Evolutionary conservation across 2,113 vertebrate genomes (phyloP).

Genomic region (Perca fluviatilis): DNA sequence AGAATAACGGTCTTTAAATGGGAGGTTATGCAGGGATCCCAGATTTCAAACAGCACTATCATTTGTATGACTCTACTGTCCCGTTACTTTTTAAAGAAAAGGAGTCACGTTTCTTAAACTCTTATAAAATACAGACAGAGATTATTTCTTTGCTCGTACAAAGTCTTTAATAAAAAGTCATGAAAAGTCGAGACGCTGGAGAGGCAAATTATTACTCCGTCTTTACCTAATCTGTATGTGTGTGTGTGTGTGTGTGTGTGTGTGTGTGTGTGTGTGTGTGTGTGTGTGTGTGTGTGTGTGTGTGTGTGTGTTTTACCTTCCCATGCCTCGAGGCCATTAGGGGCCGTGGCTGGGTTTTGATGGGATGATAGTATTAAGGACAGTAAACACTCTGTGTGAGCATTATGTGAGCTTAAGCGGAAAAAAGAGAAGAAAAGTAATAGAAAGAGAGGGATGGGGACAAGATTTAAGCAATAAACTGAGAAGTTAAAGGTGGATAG

Average conservation of each 20-base stretch:
- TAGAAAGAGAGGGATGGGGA: not conserved
- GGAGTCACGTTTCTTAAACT: not conserved
- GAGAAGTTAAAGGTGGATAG: not conserved
- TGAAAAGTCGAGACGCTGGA: not conserved
- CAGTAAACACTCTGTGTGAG: constrained; percentile 4
- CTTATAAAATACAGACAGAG: not conserved
- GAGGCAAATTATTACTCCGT: constrained; percentile 4
- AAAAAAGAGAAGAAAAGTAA: too few relatives aligned
- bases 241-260: not conserved
- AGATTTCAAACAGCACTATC: not conserved
- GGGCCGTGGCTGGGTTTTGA: constrained; percentile 3
- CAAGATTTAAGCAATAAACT: not conserved
- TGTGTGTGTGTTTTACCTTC: not conserved
- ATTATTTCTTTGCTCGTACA: not conserved
- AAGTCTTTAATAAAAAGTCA: not conserved
- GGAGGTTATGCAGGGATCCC: not conserved
- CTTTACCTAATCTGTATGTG: not conserved
- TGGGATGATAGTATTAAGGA: constrained; percentile 13
- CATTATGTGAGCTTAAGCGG: not conserved
- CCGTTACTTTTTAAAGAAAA: not conserved
- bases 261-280: not conserved
- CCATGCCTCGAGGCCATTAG: not conserved
- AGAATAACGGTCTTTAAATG: not conserved
- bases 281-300: not conserved
- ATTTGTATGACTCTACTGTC: not conserved